Evolutionary conservation across 2,797 vertebrate genomes (phyloP).

Genomic region (Sebastes elongatus): DNA sequence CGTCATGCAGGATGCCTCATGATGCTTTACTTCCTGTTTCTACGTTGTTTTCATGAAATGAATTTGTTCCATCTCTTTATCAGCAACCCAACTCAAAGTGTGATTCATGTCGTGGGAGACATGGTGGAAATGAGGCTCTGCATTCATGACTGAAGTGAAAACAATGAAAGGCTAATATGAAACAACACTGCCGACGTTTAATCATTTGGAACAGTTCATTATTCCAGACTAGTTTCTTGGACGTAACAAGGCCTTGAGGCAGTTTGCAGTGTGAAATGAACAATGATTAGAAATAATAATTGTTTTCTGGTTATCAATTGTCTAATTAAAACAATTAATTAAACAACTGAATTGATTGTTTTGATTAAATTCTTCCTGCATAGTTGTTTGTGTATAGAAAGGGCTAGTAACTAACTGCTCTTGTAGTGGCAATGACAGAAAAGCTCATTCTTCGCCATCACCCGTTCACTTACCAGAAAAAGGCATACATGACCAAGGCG

Average conservation of each 20-base stretch:
- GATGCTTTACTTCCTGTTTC: neutral
- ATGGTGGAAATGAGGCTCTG: neutral
- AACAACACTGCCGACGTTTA: neutral
- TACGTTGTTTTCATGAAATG: neutral
- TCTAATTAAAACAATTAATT: too few species aligned
- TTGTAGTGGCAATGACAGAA: neutral
- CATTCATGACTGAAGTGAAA: neutral
- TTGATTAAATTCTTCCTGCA: neutral
- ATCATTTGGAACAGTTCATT: neutral
- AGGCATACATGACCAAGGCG: constrained; percentile 83
- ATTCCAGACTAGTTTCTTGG: neutral
- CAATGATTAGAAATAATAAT: neutral
- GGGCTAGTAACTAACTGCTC: neutral
- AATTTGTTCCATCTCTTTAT: neutral
- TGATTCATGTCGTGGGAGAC: neutral
- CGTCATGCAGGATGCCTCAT: neutral
- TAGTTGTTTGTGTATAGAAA: neutral
- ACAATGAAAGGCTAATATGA: neutral
- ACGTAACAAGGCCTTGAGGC: neutral
- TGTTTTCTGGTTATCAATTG: neutral
- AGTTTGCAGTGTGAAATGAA: neutral
- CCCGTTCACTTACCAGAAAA: constrained; percentile 75
- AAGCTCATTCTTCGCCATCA: neutral
- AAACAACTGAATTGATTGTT: neutral
- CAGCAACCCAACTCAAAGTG: neutral